Conservation (phyloP, 2,797 vertebrate genomes). For the Trachops cirrhosus region DNA sequence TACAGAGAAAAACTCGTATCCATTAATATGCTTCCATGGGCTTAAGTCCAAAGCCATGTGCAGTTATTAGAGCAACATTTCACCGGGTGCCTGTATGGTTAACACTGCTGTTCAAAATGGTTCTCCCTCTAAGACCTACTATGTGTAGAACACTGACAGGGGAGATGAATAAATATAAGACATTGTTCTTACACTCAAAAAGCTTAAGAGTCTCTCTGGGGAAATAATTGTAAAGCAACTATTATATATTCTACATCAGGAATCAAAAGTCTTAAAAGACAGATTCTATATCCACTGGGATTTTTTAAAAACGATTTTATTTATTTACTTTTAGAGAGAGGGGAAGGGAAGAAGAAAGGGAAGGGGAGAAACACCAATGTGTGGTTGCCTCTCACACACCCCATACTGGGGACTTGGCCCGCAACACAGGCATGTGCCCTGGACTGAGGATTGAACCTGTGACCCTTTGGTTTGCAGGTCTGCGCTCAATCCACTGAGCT, state of each 20-base stretch:
- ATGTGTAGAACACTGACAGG: not conserved
- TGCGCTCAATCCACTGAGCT: no score
- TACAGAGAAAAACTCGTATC: not conserved
- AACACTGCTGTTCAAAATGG: not conserved
- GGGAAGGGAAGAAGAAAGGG: no score
- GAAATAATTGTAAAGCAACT: constrained; percentile 44
- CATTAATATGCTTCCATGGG: not conserved
- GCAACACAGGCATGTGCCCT: no score
- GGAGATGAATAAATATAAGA: not conserved
- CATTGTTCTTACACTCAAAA: not conserved
- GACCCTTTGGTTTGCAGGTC: no score
- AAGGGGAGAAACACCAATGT: no score
- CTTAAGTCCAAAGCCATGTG: not conserved
- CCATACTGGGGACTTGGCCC: no score
- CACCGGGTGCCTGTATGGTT: not conserved
- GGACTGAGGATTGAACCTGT: no score
- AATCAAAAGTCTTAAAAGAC: constrained; percentile 38
- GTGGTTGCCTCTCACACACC: no score
- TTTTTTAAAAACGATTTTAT: not conserved
- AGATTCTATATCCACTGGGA: constrained; percentile 11
- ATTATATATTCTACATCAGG: constrained; percentile 21
- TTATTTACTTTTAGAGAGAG: no score
- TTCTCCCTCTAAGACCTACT: constrained; percentile 39
- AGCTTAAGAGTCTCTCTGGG: not conserved
- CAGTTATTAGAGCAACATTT: not conserved